Conservation (phyloP, 2,113 vertebrate genomes). For the Channa argus region DNA sequence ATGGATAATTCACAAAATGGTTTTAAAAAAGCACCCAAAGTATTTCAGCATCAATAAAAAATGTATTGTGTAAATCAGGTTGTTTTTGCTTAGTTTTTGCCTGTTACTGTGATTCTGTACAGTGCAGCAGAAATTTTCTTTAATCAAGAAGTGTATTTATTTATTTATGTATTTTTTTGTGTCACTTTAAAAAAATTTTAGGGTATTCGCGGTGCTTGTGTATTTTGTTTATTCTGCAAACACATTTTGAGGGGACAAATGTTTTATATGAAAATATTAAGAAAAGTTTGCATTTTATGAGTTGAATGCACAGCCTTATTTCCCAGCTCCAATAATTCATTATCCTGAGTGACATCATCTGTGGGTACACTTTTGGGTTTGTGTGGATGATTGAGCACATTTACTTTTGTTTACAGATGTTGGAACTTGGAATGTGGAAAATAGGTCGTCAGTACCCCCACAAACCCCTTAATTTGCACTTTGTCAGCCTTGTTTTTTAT, state of each 20-base stretch:
- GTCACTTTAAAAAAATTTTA: not conserved
- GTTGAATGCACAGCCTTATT: conserved; percentile 54
- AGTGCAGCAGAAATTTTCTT: no score
- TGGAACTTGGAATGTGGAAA: conserved; percentile 71
- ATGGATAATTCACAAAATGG: conserved; percentile 33
- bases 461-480: conserved; percentile 75
- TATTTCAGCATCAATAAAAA: conserved; percentile 19
- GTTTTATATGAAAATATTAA: conserved; percentile 47
- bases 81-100: not conserved
- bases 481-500: conserved; percentile 76
- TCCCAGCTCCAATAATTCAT: conserved; percentile 51
- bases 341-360: conserved; percentile 69
- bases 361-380: conserved; percentile 64
- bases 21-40: not conserved
- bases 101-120: not conserved
- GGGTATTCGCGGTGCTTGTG: not conserved
- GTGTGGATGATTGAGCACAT: conserved; percentile 58
- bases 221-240: conserved; percentile 15
- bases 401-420: conserved; percentile 74
- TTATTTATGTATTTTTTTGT: not conserved
- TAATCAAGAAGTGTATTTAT: not conserved
- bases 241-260: conserved; percentile 11
- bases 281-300: conserved; percentile 35
- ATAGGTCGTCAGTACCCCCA: conserved; percentile 71
- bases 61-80: not conserved